phyloP scores from a whole-genome alignment of 2,888 invertebrate genomes.

The Desoria tigrina region DNA sequence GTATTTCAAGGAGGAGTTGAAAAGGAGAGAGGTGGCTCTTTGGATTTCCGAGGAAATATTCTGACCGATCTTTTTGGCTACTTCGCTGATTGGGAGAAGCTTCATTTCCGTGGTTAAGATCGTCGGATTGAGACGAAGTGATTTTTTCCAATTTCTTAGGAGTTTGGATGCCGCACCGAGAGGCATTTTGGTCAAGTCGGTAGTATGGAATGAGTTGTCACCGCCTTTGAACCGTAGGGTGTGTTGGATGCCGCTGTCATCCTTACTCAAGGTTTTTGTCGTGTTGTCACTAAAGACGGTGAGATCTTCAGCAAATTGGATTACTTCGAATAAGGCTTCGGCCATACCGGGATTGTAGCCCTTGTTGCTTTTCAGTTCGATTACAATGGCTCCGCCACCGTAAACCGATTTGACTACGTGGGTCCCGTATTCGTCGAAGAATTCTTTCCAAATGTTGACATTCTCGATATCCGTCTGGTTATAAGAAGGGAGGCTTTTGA shows the following conservation, averaged over 20 bases:
- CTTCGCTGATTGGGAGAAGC: constrained; percentile 32
- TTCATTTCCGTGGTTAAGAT: constrained; percentile 28
- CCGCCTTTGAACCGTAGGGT: constrained; percentile 30
- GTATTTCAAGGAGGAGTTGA: constrained; percentile 28
- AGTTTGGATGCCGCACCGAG: too few relatives aligned
- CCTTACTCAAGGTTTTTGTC: neutral
- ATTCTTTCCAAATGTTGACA: constrained; percentile 20
- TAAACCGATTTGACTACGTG: constrained; percentile 25
- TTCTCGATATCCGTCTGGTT: constrained; percentile 19
- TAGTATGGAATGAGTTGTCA: constrained; percentile 25
- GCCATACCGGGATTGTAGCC: neutral
- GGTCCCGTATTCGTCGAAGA: constrained; percentile 31
- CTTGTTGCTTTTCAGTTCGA: neutral
- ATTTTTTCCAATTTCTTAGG: constrained; percentile 41
- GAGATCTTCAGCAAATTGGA: constrained; percentile 14
- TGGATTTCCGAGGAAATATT: constrained; percentile 29
- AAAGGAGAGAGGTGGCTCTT: constrained; percentile 21
- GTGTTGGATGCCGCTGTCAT: constrained; percentile 15
- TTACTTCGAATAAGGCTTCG: neutral
- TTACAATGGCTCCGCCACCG: constrained; percentile 22
- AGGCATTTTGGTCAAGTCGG: constrained; percentile 26
- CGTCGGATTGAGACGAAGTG: constrained; percentile 23
- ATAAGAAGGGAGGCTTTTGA: neutral
- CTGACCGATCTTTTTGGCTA: constrained; percentile 30
- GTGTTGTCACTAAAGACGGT: neutral